Conservation (phyloP, 2,113 vertebrate species). For the Lichenostomus cassidix region DNA sequence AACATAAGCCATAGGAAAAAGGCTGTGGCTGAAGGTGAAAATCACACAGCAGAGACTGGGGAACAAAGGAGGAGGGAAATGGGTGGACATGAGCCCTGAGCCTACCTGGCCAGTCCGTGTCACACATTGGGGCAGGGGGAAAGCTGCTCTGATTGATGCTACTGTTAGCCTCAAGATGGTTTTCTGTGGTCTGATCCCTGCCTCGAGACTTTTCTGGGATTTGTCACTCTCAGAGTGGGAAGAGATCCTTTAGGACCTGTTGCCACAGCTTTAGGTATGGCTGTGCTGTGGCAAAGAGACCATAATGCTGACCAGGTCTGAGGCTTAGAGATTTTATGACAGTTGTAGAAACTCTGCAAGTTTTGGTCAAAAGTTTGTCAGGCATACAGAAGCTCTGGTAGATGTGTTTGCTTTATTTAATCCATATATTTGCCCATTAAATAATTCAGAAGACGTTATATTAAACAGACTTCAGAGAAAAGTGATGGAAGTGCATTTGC, state of each 20-base stretch:
- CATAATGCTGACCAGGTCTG: neutral
- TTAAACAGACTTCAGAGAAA: slow-evolving; percentile 60
- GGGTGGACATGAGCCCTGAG: neutral
- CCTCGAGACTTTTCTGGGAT: neutral
- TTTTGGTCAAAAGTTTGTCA: slow-evolving; percentile 4
- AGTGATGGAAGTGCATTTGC: slow-evolving; percentile 53
- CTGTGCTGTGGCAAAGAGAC: neutral
- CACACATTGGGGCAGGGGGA: neutral
- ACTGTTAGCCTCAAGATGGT: neutral
- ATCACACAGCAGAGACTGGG: neutral
- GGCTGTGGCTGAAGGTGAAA: neutral
- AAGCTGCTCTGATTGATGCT: neutral
- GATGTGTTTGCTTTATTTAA: slow-evolving; percentile 57
- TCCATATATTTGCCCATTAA: slow-evolving; percentile 61
- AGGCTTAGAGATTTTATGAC: neutral
- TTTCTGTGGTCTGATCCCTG: neutral
- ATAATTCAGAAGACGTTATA: slow-evolving; percentile 59
- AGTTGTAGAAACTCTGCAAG: neutral
- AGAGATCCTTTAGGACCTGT: neutral
- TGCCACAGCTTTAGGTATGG: too few relatives aligned
- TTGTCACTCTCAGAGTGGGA: neutral
- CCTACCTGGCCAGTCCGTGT: rapidly evolving
- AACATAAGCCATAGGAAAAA: neutral
- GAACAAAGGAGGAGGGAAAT: neutral
- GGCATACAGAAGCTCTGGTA: neutral